Conservation (phyloP, 2,797 vertebrate species). For the Bradypus variegatus region DNA sequence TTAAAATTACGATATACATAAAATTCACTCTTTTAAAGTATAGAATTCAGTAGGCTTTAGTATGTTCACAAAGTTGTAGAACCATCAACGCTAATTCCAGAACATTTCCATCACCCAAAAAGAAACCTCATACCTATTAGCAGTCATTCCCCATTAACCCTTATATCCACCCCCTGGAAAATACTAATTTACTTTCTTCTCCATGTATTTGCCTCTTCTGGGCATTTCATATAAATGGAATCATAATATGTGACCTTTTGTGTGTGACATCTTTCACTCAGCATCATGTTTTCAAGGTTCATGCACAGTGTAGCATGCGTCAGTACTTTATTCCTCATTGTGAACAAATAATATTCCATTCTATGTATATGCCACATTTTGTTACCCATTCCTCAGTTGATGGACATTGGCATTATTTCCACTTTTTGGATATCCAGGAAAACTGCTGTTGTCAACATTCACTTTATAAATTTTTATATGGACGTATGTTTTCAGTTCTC, state of each 20-base stretch:
- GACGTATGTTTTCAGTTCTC: not conserved
- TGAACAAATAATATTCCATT: not conserved
- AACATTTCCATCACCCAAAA: not conserved
- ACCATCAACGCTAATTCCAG: not conserved
- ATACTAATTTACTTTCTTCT: not conserved
- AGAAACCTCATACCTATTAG: no score
- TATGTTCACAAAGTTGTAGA: not conserved
- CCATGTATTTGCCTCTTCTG: not conserved
- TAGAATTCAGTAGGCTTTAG: not conserved
- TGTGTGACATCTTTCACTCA: not conserved
- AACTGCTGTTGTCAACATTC: not conserved
- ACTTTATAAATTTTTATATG: not conserved
- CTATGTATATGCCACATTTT: not conserved
- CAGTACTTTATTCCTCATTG: not conserved
- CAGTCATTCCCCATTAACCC: not conserved
- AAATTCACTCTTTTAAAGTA: not conserved
- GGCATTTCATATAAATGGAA: not conserved
- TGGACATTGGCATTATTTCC: not conserved
- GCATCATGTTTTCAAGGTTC: not conserved
- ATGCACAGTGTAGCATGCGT: not conserved
- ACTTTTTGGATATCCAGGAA: not conserved
- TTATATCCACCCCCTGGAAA: not conserved
- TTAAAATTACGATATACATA: not conserved
- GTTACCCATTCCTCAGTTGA: not conserved
- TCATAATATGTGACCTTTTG: not conserved